Evolutionary conservation across 2,888 invertebrate genomes (phyloP).

Genomic region (Myopa testacea): DNA sequence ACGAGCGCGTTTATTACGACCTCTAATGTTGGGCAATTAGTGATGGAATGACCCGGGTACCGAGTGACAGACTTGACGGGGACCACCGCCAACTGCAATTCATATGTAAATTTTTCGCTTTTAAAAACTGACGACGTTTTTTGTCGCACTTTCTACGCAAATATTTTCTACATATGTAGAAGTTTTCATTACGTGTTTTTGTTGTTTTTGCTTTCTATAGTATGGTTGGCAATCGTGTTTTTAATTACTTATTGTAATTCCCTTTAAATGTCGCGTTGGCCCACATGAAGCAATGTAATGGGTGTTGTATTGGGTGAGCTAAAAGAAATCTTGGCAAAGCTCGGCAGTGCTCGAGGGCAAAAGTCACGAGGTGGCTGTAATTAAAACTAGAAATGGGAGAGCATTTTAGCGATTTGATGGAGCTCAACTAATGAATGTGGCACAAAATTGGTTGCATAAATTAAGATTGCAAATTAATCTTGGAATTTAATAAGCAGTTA

Average conservation of each 20-base stretch:
- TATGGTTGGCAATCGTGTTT: conserved; percentile 28
- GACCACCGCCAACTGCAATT: conserved; percentile 1
- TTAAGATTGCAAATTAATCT: background rate
- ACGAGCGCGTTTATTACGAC: conserved; percentile 33
- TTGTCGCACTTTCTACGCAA: conserved; percentile 12
- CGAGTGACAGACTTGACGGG: background rate
- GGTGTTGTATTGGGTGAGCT: background rate
- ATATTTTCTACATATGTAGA: background rate
- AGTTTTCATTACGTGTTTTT: background rate
- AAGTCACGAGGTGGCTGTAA: background rate
- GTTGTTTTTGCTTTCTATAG: background rate
- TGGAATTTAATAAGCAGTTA: background rate
- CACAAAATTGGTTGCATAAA: background rate
- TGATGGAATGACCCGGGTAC: conserved; percentile 17
- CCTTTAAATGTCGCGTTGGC: conserved; percentile 26
- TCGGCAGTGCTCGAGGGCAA: background rate
- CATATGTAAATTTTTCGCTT: conserved; percentile 25
- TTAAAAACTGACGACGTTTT: background rate
- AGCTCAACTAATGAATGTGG: background rate
- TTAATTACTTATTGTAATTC: conserved; percentile 36
- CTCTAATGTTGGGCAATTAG: conserved; percentile 31
- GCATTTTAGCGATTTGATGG: conserved; percentile 8
- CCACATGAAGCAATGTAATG: conserved; percentile 30
- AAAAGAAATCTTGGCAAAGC: background rate
- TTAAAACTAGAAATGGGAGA: background rate